Evolutionary conservation across 2,797 vertebrate genomes (phyloP), one percentile per base, ranked within the genome.

Genomic region (Parauchenoglanis punctatus): DNA sequence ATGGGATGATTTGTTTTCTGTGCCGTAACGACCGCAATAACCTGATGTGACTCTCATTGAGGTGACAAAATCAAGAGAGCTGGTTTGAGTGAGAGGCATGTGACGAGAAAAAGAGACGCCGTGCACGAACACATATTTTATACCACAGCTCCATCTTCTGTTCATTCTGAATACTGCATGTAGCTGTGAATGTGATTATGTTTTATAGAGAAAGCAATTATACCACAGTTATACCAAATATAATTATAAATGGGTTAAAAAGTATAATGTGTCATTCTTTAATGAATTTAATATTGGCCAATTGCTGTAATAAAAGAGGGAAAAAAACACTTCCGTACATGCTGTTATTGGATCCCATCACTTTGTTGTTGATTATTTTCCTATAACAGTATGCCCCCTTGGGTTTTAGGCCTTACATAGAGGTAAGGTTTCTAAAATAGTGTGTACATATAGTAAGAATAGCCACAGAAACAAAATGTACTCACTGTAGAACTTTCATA

Each of bases 131-230:
- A 40, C 7, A 72, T 28, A 75, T 31, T 63, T 75, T 44, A 65
- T 73, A 44, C 13, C 25, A 83, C 7, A n/a, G 56, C 78, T 10
- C 84, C 87, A 80, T 77, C 89, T 81, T 63, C 83, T 89, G 89
- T 68, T 89, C 17, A 76, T 31, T 61, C n/a, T 54, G 25, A 54
- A 8, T 76, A 83, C 67, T 84, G 80, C 82, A 58, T 20, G 49
- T 65, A 70, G n/a, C 20, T 77, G 31, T 84, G 40, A 72, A 84
- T 28, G 7, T 61, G 13, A 52, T 75, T 68, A 13, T 35, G 35
- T 18, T n/a, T 3, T 56, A 56, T 2, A 31, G 52, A 77, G n/a
- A 31, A 56, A 31, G 15, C 15, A 31, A 1, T 31, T 31, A 18
- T 54, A 28, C 11, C 44, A 11, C 12, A 44, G 18, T 8, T 17